Evolutionary conservation across 2,888 invertebrate species (phyloP), one percentile per base, ranked within the genome.

Genomic region (Nomada fucata): DNA sequence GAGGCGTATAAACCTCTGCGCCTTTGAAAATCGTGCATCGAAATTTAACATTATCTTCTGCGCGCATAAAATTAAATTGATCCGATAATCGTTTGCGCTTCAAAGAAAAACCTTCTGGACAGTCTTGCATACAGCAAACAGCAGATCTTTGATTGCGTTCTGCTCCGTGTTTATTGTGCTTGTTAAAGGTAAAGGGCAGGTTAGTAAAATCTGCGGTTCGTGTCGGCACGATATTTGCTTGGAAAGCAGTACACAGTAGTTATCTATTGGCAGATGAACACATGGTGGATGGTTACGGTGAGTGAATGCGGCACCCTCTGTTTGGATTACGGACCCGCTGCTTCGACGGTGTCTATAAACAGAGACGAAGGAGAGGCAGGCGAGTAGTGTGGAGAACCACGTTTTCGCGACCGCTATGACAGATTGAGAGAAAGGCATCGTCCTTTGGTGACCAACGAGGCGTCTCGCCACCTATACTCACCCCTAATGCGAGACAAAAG

Each of bases 231-330:
- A 63, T 85, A 82, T 70, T 85, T 83, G 83, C 26, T 29, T 42
- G 64, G 65, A 80, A 72, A 76, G 57, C 67, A 23, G 52, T n/a
- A 44, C 36, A 36, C 36, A 36, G 77, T 77, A 79, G 77, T 79
- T 83, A 85, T 74, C 79, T 76, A 76, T 82, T 64, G 81, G 79
- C 53, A 82, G 76, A 79, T 70, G 89, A 91, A 91, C 92, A 92
- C 92, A 92, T 92, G 92, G 92, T 86, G 79, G 79, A 89, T 90
- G 91, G 92, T 92, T 92, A 92, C 91, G 91, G 91, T 90, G 84
- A 88, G 87, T 90, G 92, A 89, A 87, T 86, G 84, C 88, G 84
- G 85, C 84, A 92, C 92, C 92, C 92, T 91, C 91, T 92, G 90
- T 92, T 92, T 92, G 92, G 90, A 92, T 92, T 91, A 92, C 90